Conservation (phyloP, 1,140 invertebrate genomes). For the Dryas iulia region DNA sequence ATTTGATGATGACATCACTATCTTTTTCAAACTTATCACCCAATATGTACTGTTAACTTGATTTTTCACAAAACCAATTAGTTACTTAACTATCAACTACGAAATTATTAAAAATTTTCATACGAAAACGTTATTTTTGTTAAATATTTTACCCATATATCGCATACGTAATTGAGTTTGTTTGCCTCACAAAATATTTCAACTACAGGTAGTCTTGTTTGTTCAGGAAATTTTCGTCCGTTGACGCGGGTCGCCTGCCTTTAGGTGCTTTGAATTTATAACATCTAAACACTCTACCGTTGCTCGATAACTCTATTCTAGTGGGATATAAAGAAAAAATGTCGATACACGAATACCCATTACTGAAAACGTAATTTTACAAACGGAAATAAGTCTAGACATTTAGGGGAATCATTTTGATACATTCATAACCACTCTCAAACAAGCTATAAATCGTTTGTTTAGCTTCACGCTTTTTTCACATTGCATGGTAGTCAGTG, state of each 20-base stretch:
- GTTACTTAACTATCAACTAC: not conserved
- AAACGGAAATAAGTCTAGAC: slow-evolving; percentile 64
- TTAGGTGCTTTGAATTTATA: slow-evolving; percentile 40
- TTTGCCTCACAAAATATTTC: slow-evolving; percentile 32
- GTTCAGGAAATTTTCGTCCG: slow-evolving; percentile 40
- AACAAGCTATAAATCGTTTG: too few species aligned
- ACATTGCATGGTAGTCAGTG: too few species aligned
- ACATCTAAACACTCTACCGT: slow-evolving; percentile 25
- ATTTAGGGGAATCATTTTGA: slow-evolving; percentile 36
- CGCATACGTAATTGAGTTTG: slow-evolving; percentile 30
- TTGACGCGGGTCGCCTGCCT: slow-evolving; percentile 38
- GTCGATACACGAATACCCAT: not conserved
- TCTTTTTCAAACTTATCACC: too few species aligned
- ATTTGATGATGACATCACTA: too few species aligned
- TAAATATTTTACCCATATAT: not conserved
- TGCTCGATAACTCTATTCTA: not conserved
- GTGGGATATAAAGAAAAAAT: slow-evolving; percentile 9
- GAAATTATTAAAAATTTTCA: not conserved
- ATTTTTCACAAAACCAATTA: too few species aligned
- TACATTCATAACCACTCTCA: not conserved
- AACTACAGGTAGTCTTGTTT: slow-evolving; percentile 36
- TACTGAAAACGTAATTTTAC: slow-evolving; percentile 23
- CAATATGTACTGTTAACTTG: too few species aligned
- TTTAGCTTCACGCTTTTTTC: too few species aligned
- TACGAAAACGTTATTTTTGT: not conserved